Evolutionary conservation across 2,888 invertebrate genomes (phyloP).

Genomic region (Sylvicola cinctus): DNA sequence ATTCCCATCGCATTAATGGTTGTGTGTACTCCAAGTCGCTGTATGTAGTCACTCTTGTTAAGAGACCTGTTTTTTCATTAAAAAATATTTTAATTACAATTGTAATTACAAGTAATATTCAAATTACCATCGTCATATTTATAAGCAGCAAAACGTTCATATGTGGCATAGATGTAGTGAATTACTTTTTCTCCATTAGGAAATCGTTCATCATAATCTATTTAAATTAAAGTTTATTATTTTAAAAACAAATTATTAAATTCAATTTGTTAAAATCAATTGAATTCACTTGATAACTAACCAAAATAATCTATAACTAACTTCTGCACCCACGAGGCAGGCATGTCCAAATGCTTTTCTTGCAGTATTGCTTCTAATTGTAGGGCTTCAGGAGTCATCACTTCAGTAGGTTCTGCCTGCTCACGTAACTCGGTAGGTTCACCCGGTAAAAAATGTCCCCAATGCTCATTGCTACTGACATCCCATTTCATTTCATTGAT

Average conservation of each 20-base stretch:
- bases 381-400: constrained; percentile 27
- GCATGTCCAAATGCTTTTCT: constrained; percentile 59
- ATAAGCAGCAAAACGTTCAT: constrained; percentile 63
- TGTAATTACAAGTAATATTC: too few species aligned
- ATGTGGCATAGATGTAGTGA: constrained; percentile 48
- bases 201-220: constrained; percentile 46
- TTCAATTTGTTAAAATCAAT: constrained; percentile 3
- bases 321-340: constrained; percentile 49
- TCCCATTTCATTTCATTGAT: constrained; percentile 38
- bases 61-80: constrained; percentile 4
- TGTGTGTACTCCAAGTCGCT: constrained; percentile 15
- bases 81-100: constrained; percentile 10
- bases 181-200: constrained; percentile 47
- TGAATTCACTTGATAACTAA: not conserved
- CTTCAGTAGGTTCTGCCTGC: constrained; percentile 21
- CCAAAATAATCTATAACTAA: constrained; percentile 30
- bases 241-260: too few species aligned
- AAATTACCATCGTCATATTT: constrained; percentile 42
- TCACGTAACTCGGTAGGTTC: constrained; percentile 34
- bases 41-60: constrained; percentile 13
- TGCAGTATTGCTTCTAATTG: constrained; percentile 25
- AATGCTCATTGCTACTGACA: constrained; percentile 33
- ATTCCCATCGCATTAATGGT: constrained; percentile 31
- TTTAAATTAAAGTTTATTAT: too few species aligned
- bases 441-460: constrained; percentile 55